Evolutionary conservation across 2,113 vertebrate genomes (phyloP), one percentile per base, ranked within the genome.

Genomic region (Micromys minutus): DNA sequence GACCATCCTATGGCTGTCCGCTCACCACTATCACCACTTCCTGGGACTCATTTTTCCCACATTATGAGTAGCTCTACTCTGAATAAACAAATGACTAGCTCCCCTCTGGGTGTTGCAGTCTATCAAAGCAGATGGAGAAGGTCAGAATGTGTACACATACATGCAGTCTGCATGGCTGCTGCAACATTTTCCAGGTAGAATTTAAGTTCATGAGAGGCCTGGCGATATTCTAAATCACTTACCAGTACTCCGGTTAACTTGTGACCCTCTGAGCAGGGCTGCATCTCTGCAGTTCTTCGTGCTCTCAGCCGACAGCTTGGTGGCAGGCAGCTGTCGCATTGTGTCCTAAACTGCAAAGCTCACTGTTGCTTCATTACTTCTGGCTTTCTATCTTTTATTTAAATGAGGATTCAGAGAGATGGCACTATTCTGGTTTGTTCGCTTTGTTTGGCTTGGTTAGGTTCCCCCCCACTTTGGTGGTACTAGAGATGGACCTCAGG

Each of bases 11-110:
- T 72, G 85, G 36, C 61, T 45, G 0, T 57, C 90, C 29, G 5
- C 57, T 91, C 57, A 61, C 9, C 59, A 26, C 83, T 19, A 31
- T 95, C 52, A 36, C 5, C 39, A 52, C 26, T 72, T 89, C 39
- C 29, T 91, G 91, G 17, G 81, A 95, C 84, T 91, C 29, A 59
- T 67, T 95, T 91, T 87, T 76, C 34, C 84, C 80, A 45, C 31
- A 0, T 57, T 89, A 24, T 0, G 16, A 85, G 65, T 79, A 67
- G 88, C 91, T 71, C 11, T 95, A 29, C 24, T 84, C 42, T 72
- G 8, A 96, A 36, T 67, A 94, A 94, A 61, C 36, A 95, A 76
- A 52, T 65, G 45, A 39, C 36, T 93, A 0, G 61, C 36, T 34
- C 22, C n/a, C 21, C 15, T 75, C 59, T 31, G 4, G 5, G n/a